Percentiles rank a stretch among this genome's conserved stretches.
phyloP scores from a whole-genome alignment of 2,888 invertebrate species.

The Aporophyla lueneburgensis region DNA sequence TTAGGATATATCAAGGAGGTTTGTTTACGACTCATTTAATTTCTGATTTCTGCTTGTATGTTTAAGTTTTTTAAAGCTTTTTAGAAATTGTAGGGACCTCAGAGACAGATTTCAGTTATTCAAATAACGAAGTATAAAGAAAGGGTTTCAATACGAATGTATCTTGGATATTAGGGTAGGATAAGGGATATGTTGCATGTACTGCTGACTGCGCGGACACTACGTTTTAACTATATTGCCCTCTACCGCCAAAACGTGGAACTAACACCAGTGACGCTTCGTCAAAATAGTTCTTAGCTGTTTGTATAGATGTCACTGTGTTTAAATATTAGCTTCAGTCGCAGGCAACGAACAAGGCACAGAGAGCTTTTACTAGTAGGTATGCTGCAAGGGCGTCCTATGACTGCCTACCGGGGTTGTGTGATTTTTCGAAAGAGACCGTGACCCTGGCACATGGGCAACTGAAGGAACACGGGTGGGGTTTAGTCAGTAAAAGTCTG shows the following conservation, averaged over 20 bases:
- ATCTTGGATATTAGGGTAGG: background rate
- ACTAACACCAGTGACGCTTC: background rate
- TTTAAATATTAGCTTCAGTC: background rate
- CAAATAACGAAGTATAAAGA: too few relatives aligned
- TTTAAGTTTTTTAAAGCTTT: background rate
- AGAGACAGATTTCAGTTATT: background rate
- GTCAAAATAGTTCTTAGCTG: constrained; percentile 17
- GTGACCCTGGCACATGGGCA: too few relatives aligned
- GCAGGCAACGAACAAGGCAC: too few relatives aligned
- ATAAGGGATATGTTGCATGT: background rate
- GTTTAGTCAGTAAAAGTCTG: too few relatives aligned
- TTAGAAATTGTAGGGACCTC: background rate
- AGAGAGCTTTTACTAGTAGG: too few relatives aligned
- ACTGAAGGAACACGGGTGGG: too few relatives aligned
- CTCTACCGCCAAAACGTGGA: constrained; percentile 25
- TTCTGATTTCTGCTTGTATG: background rate
- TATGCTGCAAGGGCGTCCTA: too few relatives aligned
- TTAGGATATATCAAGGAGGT: background rate
- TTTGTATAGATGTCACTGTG: constrained; percentile 42
- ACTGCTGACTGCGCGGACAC: background rate
- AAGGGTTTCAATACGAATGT: background rate
- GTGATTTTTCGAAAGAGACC: too few relatives aligned
- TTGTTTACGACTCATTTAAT: constrained; percentile 3
- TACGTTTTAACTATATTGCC: constrained; percentile 17
- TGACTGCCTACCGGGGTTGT: too few relatives aligned